A percentile compares a stretch with the other conserved stretches of the same genome.
These are phyloP conservation scores for Gymnorhina tibicen DNA, from an alignment of 2,113 vertebrate species.

Conservation along the genomic window DNA sequence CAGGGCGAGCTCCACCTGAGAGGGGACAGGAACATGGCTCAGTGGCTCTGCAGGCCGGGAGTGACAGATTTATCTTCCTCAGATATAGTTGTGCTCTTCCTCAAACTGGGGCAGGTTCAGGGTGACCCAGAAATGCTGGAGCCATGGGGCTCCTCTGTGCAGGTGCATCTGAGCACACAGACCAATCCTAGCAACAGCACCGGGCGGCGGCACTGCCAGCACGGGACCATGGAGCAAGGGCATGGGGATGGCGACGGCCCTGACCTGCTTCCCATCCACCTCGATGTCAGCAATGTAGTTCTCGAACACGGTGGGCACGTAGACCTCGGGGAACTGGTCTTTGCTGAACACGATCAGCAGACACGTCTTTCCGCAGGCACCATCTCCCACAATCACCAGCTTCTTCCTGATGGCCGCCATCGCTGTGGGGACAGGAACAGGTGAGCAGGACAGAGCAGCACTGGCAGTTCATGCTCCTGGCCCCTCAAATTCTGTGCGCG, in stretches of 20 bases:
- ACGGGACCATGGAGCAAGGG: fast-evolving
- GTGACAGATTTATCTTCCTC: neutral
- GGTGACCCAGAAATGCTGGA: neutral
- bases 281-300: slow-evolving; percentile 99
- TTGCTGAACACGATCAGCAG: slow-evolving; percentile 98
- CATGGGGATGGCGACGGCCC: fast-evolving
- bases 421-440: slow-evolving; percentile 46
- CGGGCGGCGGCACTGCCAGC: neutral
- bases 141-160: fast-evolving
- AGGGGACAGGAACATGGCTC: neutral
- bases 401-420: slow-evolving; percentile 99
- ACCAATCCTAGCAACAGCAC: neutral
- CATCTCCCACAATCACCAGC: slow-evolving; percentile 96
- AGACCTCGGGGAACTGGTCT: slow-evolving; percentile 97
- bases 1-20: slow-evolving; percentile 92
- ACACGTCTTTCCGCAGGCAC: slow-evolving; percentile 95
- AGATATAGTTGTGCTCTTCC: fast-evolving
- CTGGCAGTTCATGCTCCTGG: fast-evolving
- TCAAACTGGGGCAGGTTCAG: neutral
- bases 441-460: neutral
- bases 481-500: fast-evolving
- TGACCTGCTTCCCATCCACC: slow-evolving; percentile 95
- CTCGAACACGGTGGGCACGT: slow-evolving; percentile 96
- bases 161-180: fast-evolving
- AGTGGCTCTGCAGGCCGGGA: neutral